Conservation (phyloP, 1,140 invertebrate species). For the Anoplolepis gracilipes region DNA sequence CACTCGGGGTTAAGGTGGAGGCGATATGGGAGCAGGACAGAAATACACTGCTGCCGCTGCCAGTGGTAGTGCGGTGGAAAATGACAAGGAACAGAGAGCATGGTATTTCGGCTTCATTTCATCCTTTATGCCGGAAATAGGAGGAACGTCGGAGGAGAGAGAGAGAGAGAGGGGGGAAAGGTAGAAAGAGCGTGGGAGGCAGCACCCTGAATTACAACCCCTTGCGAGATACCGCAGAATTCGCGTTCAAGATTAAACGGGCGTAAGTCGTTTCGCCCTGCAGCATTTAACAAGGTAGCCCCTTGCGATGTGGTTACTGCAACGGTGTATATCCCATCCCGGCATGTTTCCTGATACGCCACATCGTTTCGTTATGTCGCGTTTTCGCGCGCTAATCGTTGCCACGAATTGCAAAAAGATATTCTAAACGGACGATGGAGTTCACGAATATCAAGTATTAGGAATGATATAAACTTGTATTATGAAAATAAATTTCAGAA, state of each 20-base stretch:
- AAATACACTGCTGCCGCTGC: constrained; percentile 47
- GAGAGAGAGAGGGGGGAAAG: not conserved
- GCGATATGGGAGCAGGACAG: constrained; percentile 35
- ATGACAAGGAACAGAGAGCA: constrained; percentile 71
- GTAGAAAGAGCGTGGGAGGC: constrained; percentile 41
- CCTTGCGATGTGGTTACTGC: constrained; percentile 53
- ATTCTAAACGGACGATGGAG: not conserved
- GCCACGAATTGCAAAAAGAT: not conserved
- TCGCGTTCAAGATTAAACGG: constrained; percentile 85
- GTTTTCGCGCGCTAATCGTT: constrained; percentile 13
- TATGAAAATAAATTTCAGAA: not conserved
- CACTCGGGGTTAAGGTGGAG: constrained; percentile 68
- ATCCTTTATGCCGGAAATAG: constrained; percentile 74
- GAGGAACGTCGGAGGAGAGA: constrained; percentile 25
- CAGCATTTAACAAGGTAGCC: constrained; percentile 74
- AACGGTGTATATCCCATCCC: constrained; percentile 9
- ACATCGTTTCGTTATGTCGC: constrained; percentile 1
- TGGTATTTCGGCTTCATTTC: constrained; percentile 84
- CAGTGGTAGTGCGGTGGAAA: constrained; percentile 54
- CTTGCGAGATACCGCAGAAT: constrained; percentile 85
- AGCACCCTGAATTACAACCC: constrained; percentile 84
- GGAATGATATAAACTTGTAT: not conserved
- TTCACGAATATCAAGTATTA: not conserved
- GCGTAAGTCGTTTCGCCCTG: constrained; percentile 82
- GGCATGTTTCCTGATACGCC: constrained; percentile 7